phyloP scores from a whole-genome alignment of 2,797 vertebrate species.

The Sciaenops ocellatus region DNA sequence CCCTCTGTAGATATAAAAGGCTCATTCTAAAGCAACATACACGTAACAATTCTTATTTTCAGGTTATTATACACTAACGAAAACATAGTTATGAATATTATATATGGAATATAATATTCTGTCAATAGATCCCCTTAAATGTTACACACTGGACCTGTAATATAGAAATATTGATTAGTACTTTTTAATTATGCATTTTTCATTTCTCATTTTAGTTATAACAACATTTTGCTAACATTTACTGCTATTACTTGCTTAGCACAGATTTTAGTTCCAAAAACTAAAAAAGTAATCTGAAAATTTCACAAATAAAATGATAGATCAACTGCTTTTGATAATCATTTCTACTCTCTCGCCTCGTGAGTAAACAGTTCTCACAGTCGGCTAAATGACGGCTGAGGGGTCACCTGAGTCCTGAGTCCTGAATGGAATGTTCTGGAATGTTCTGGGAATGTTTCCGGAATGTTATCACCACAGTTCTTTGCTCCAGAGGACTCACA shows the following conservation, averaged over 20 bases:
- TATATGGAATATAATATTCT: too few relatives aligned
- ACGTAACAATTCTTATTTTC: too few relatives aligned
- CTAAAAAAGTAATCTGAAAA: not conserved
- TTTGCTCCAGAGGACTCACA: slow-evolving; percentile 29
- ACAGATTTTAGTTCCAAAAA: not conserved
- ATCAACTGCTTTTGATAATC: not conserved
- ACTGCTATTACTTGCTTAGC: too few relatives aligned
- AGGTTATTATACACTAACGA: too few relatives aligned
- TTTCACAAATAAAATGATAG: not conserved
- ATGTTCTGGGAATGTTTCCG: slow-evolving; percentile 48
- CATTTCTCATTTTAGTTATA: not conserved
- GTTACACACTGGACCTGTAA: too few relatives aligned
- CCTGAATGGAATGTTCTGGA: slow-evolving; percentile 58
- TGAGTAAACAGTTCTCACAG: not conserved
- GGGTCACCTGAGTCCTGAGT: slow-evolving; percentile 56
- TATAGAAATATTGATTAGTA: not conserved
- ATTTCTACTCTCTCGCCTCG: not conserved
- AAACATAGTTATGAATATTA: too few relatives aligned
- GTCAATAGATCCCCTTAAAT: too few relatives aligned
- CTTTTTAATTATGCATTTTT: not conserved
- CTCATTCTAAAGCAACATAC: too few relatives aligned
- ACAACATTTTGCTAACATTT: not conserved
- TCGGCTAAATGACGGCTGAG: not conserved
- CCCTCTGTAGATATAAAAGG: too few relatives aligned
- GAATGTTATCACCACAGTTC: slow-evolving; percentile 69